Evolutionary conservation across 2,113 vertebrate species (phyloP).

Genomic region (Otus sunia): DNA sequence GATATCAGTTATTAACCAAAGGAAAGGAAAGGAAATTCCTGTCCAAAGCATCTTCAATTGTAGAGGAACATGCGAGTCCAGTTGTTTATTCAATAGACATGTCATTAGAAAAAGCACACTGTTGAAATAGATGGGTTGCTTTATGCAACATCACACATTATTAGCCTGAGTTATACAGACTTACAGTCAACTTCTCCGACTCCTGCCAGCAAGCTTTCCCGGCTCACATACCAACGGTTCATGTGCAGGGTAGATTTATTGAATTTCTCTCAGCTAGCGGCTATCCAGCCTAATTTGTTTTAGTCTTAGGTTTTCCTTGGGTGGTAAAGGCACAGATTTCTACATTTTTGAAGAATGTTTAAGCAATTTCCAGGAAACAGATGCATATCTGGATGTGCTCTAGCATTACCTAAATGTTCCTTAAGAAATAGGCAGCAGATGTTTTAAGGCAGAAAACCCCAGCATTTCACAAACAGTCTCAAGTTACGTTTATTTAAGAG

Average conservation of each 20-base stretch:
- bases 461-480: conserved; percentile 23
- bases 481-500: conserved; percentile 22
- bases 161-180: not conserved
- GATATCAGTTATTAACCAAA: not conserved
- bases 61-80: not conserved
- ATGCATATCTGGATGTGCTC: not conserved
- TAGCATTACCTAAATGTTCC: not conserved
- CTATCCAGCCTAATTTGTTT: not conserved
- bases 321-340: not conserved
- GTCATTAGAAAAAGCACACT: not conserved
- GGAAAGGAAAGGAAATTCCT: not conserved
- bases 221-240: conserved; percentile 7
- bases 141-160: not conserved
- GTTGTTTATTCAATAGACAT: not conserved
- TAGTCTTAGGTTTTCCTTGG: not conserved
- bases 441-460: conserved; percentile 6
- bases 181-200: not conserved
- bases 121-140: not conserved
- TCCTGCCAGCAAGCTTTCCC: not conserved
- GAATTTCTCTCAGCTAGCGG: not conserved
- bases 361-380: conserved; percentile 17
- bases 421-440: conserved; percentile 14
- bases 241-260: conserved; percentile 12
- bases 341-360: not conserved
- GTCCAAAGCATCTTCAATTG: not conserved